Conservation (phyloP, 2,113 vertebrate species). For the Colaptes auratus region DNA sequence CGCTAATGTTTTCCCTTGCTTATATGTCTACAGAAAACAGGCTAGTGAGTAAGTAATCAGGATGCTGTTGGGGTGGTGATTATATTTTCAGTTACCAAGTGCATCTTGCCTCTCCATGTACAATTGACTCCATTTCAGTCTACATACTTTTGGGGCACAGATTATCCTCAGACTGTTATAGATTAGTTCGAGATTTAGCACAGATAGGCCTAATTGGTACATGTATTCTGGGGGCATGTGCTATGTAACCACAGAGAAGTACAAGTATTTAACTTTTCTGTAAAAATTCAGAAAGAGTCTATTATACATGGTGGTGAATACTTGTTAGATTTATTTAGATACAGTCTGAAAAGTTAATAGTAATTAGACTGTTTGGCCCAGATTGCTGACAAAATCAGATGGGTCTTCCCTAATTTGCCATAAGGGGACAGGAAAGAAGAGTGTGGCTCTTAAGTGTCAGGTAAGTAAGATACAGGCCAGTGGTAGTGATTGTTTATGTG, state of each 20-base stretch:
- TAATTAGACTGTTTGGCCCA: conserved; percentile 17
- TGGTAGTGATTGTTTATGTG: background rate
- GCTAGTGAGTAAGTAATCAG: background rate
- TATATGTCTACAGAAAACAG: background rate
- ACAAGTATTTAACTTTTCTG: conserved; percentile 25
- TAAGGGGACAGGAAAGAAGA: background rate
- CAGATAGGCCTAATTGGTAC: background rate
- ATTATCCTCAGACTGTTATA: background rate
- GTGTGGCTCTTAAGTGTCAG: background rate
- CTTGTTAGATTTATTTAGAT: conserved; percentile 44
- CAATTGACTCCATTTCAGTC: background rate
- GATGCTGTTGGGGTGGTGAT: background rate
- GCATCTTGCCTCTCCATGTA: background rate
- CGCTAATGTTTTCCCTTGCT: background rate
- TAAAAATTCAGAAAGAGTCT: conserved; percentile 28
- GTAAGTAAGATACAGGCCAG: background rate
- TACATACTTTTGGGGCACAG: background rate
- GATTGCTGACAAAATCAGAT: conserved; percentile 9
- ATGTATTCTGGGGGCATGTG: background rate
- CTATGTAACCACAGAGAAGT: background rate
- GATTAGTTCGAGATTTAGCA: background rate
- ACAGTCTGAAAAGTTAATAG: conserved; percentile 34
- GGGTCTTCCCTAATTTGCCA: background rate
- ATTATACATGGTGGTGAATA: conserved; percentile 6
- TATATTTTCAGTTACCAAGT: background rate